These are phyloP conservation scores for Thermophis baileyi DNA, from an alignment of 2,113 vertebrate species.

Conservation along the genomic window DNA sequence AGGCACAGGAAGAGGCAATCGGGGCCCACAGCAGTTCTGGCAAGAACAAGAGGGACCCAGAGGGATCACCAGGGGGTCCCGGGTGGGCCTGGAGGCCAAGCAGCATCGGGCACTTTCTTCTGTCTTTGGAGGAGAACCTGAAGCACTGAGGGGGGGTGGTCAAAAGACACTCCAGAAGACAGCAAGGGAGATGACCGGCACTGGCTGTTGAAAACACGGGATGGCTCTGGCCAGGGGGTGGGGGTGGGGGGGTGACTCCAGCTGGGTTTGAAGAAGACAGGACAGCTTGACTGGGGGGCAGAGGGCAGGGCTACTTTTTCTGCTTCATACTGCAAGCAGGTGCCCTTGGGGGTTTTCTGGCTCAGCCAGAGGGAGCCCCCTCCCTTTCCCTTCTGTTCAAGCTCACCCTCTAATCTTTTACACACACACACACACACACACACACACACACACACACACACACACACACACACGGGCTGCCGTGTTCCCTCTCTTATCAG, in stretches of 20 bases:
- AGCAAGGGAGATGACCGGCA: not conserved
- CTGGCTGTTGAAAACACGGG: not conserved
- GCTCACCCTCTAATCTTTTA: not conserved
- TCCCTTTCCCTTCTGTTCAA: not conserved
- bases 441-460: no score
- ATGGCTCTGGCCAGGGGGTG: not conserved
- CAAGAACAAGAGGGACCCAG: not conserved
- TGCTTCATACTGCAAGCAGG: not conserved
- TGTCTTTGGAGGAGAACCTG: not conserved
- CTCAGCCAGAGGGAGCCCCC: not conserved
- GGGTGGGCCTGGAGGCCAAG: not conserved
- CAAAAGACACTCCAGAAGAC: not conserved
- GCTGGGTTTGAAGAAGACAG: not conserved
- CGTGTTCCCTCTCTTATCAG: not conserved
- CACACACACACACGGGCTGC: no score
- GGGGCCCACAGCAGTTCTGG: not conserved
- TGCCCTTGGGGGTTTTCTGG: no score
- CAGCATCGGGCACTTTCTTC: not conserved
- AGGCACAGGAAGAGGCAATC: not conserved
- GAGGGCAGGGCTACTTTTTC: not conserved
- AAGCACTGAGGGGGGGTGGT: not conserved
- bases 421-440: no score
- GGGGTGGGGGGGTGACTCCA: no score
- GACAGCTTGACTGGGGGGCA: not conserved
- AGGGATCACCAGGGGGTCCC: not conserved